Conservation (phyloP, 2,888 invertebrate species). For the Tortrix viridana region DNA sequence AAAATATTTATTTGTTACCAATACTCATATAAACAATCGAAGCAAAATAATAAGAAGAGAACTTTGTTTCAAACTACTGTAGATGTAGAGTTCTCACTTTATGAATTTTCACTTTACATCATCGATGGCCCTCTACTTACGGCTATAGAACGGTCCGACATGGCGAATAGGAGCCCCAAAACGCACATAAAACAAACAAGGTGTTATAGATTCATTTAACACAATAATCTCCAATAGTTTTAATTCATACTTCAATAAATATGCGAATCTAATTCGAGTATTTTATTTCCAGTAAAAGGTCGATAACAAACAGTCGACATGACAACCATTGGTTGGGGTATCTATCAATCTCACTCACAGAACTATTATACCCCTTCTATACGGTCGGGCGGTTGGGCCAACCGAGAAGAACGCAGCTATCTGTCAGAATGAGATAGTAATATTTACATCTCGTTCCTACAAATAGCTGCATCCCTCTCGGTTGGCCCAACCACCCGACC, state of each 20-base stretch:
- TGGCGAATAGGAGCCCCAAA: conserved; percentile 43
- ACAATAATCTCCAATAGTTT: conserved; percentile 24
- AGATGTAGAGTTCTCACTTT: conserved; percentile 27
- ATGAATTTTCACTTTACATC: conserved; percentile 2
- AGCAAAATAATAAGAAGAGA: conserved; percentile 2
- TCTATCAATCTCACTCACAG: too few species aligned
- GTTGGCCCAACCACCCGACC: too few species aligned
- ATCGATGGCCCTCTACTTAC: conserved; percentile 55
- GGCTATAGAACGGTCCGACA: conserved; percentile 72
- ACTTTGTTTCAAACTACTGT: conserved; percentile 24
- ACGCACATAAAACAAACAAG: not conserved
- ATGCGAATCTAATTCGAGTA: conserved; percentile 46
- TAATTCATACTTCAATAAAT: conserved; percentile 35
- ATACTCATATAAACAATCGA: not conserved
- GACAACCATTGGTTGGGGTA: conserved; percentile 73
- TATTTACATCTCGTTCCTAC: too few species aligned
- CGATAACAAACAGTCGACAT: conserved; percentile 52
- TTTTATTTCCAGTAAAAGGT: conserved; percentile 49
- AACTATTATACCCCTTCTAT: too few species aligned
- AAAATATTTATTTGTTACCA: too few species aligned
- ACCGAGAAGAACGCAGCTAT: too few species aligned
- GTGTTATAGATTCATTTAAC: not conserved
- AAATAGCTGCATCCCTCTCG: too few species aligned
- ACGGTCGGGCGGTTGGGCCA: too few species aligned
- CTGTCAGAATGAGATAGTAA: too few species aligned